These are phyloP conservation scores for Drosophila neotestacea DNA, from an alignment of 2,888 invertebrate genomes.

Conservation along the genomic window DNA sequence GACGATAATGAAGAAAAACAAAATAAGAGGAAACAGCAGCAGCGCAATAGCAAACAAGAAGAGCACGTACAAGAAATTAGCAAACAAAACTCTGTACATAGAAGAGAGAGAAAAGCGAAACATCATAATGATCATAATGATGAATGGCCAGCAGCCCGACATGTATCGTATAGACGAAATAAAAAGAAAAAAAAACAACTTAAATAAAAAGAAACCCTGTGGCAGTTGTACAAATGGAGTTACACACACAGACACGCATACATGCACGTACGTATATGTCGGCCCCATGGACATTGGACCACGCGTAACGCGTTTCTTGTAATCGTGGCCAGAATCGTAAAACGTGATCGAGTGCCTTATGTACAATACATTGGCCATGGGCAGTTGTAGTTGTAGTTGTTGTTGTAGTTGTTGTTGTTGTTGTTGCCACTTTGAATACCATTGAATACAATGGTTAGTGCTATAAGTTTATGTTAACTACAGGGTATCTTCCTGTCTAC, in stretches of 20 bases:
- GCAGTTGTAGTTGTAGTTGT: constrained; percentile 33
- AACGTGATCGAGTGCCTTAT: constrained; percentile 79
- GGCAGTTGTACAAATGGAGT: constrained; percentile 70
- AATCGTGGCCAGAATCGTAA: constrained; percentile 78
- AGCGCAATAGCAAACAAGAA: constrained; percentile 66
- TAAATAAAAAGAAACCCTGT: constrained; percentile 34
- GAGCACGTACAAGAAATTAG: constrained; percentile 79
- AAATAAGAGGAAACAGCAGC: constrained; percentile 18
- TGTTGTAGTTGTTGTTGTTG: constrained; percentile 44
- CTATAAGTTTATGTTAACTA: background rate
- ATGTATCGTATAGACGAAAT: constrained; percentile 29
- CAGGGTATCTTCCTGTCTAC: constrained; percentile 17
- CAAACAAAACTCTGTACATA: constrained; percentile 59
- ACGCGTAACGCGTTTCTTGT: constrained; percentile 73
- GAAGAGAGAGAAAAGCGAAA: constrained; percentile 64
- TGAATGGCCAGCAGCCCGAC: constrained; percentile 63
- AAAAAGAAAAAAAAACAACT: constrained; percentile 20
- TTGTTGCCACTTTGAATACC: too few species aligned
- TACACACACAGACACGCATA: constrained; percentile 29
- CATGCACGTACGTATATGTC: constrained; percentile 17
- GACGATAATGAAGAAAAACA: constrained; percentile 32
- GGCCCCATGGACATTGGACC: constrained; percentile 69
- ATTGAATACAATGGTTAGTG: background rate
- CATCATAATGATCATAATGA: constrained; percentile 71
- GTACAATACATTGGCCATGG: constrained; percentile 67